A percentile compares a stretch with the other conserved stretches of the same genome.
Conservation (phyloP, 2,113 vertebrate species). For the Drymodes brunneopygia region DNA sequence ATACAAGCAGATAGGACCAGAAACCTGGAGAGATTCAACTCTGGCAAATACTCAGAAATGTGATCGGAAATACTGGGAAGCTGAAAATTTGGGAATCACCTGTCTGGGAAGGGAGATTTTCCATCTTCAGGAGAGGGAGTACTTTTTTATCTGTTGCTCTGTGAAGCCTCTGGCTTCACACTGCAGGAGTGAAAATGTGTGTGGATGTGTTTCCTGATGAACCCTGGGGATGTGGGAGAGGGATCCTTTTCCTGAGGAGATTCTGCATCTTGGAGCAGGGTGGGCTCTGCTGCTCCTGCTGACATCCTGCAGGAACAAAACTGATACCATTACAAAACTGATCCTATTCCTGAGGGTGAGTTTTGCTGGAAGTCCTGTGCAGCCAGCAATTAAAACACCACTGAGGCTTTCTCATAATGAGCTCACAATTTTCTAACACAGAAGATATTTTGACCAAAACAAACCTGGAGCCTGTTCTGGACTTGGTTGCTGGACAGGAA, state of each 20-base stretch:
- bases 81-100: neutral
- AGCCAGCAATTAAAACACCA: neutral
- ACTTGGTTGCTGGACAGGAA: neutral
- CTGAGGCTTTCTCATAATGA: neutral
- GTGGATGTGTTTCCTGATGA: rapidly evolving
- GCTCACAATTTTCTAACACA: neutral
- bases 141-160: neutral
- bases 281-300: neutral
- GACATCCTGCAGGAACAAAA: neutral
- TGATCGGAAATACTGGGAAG: neutral
- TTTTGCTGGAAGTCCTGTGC: neutral
- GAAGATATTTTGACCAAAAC: neutral
- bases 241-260: neutral
- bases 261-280: neutral
- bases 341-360: neutral
- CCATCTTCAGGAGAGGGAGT: neutral
- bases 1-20: neutral
- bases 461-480: neutral
- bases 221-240: neutral
- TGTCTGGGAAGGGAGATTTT: neutral
- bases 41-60: neutral
- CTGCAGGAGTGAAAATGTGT: neutral
- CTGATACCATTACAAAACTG: rapidly evolving
- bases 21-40: neutral
- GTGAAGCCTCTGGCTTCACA: rapidly evolving